Conservation (phyloP, 2,113 vertebrate species). For the Progne subis region DNA sequence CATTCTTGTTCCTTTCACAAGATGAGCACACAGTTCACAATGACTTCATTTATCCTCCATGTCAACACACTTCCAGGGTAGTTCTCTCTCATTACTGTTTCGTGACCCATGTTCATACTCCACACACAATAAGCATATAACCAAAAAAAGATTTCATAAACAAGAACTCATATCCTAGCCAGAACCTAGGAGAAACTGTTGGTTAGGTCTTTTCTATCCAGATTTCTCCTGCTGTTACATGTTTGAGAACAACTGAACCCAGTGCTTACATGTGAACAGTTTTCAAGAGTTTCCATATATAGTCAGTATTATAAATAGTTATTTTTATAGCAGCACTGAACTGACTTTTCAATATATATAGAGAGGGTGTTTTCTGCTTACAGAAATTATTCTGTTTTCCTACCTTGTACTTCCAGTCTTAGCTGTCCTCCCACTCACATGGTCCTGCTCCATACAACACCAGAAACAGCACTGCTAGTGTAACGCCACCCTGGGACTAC, state of each 20-base stretch:
- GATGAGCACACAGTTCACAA: neutral
- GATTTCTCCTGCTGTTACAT: neutral
- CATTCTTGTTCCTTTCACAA: neutral
- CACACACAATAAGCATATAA: neutral
- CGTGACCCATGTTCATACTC: neutral
- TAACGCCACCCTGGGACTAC: neutral
- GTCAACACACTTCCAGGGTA: neutral
- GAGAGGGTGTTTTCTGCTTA: neutral
- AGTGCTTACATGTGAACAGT: neutral
- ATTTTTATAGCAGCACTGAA: constrained; percentile 24
- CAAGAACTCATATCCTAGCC: neutral
- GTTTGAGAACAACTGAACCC: neutral
- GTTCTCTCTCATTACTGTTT: neutral
- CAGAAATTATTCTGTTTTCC: constrained; percentile 2
- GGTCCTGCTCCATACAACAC: neutral
- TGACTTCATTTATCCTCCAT: neutral
- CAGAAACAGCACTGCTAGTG: neutral
- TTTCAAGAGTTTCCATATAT: constrained; percentile 50
- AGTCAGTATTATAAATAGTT: constrained; percentile 43
- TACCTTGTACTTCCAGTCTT: neutral
- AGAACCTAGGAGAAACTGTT: neutral
- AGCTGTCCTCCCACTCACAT: neutral
- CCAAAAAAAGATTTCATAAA: neutral
- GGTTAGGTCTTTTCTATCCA: neutral
- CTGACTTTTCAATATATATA: neutral